phyloP scores from a whole-genome alignment of 2,113 vertebrate genomes.

The rabbit (Oryctolagus cuniculus) region mOryCun1.1 NC_091436.1:124113001-124113500 shows the following conservation, averaged over 20 bases:
- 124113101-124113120: background rate
- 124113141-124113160: background rate
- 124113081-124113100: background rate
- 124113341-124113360: background rate
- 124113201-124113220: background rate
- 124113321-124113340: background rate
- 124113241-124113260: background rate
- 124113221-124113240: background rate
- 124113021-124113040: background rate
- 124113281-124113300: background rate
- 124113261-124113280: background rate
- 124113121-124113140: background rate
- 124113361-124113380: background rate
- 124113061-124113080: background rate
- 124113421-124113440: background rate
- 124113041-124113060: background rate
- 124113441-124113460: background rate
- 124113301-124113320: too few species aligned
- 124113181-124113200: background rate
- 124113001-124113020: background rate
- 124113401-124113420: background rate
- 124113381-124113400: background rate
- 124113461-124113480: background rate
- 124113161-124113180: background rate
- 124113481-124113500: background rate